A percentile compares a stretch with the other conserved stretches of the same genome.
Conservation (phyloP, 2,888 invertebrate genomes). For the Eilema griseolum region DNA sequence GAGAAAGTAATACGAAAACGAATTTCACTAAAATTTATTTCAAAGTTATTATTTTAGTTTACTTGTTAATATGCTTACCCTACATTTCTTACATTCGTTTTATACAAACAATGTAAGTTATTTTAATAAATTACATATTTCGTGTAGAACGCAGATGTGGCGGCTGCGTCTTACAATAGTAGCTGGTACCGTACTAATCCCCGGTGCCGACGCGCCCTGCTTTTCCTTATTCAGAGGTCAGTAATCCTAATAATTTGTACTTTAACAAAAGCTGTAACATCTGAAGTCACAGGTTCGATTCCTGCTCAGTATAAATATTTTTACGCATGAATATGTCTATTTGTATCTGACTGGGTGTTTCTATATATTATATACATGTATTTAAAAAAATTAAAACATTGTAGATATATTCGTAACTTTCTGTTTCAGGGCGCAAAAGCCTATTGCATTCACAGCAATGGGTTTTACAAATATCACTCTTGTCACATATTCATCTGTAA, state of each 20-base stretch:
- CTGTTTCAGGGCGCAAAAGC: constrained; percentile 76
- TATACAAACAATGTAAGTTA: constrained; percentile 4
- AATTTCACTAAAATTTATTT: background rate
- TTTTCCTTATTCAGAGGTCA: constrained; percentile 76
- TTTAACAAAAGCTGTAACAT: background rate
- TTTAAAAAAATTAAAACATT: too few species aligned
- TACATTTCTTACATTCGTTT: background rate
- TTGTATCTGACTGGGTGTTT: background rate
- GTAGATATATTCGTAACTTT: background rate
- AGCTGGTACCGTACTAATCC: constrained; percentile 77
- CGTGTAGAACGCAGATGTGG: constrained; percentile 74
- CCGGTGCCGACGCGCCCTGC: constrained; percentile 71
- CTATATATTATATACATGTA: too few species aligned
- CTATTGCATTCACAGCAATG: constrained; percentile 81
- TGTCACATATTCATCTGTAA: constrained; percentile 78
- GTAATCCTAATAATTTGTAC: constrained; percentile 23
- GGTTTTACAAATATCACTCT: constrained; percentile 79
- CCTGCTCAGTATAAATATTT: background rate
- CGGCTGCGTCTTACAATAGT: constrained; percentile 75
- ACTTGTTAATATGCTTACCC: background rate
- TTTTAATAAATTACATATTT: constrained; percentile 32
- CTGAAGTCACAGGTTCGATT: background rate
- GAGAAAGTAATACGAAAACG: background rate
- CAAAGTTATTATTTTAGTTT: background rate
- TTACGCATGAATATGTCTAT: background rate